Percentiles rank a stretch among this genome's conserved stretches.
phyloP scores from a whole-genome alignment of 2,797 vertebrate genomes.

The Molossus molossus region DNA sequence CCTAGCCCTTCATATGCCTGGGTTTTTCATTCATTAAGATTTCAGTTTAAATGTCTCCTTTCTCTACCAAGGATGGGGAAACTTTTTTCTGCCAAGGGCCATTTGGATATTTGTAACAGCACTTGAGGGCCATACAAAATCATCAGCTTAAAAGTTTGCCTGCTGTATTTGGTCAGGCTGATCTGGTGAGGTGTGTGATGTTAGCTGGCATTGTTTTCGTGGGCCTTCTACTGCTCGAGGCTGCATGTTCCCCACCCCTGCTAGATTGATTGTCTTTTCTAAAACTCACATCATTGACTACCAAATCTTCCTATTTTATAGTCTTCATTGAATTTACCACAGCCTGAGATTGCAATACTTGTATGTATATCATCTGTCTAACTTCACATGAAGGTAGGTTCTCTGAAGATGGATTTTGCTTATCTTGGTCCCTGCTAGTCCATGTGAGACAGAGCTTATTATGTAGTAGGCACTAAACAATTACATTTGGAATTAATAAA shows the following conservation, averaged over 20 bases:
- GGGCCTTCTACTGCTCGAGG: no score
- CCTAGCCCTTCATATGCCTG: background rate
- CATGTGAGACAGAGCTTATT: background rate
- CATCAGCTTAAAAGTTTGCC: no score
- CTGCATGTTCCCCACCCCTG: no score
- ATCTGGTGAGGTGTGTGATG: no score
- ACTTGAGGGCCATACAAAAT: no score
- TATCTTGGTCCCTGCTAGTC: background rate
- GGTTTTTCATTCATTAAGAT: background rate
- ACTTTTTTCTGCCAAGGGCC: no score
- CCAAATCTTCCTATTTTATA: background rate
- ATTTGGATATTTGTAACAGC: no score
- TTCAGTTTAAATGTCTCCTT: background rate
- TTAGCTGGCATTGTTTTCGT: no score
- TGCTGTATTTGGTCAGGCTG: no score
- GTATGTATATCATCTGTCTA: background rate
- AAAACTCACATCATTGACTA: background rate
- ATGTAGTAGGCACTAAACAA: background rate
- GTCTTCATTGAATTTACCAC: background rate
- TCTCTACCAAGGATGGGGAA: background rate
- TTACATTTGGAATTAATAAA: slow-evolving; percentile 38
- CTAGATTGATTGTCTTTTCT: background rate
- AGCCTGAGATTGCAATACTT: background rate
- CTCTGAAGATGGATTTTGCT: slow-evolving; percentile 12
- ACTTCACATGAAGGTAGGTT: background rate